Evolutionary conservation across 2,113 vertebrate genomes (phyloP), one percentile per base, ranked within the genome.

Genomic region (Albula goreensis): DNA sequence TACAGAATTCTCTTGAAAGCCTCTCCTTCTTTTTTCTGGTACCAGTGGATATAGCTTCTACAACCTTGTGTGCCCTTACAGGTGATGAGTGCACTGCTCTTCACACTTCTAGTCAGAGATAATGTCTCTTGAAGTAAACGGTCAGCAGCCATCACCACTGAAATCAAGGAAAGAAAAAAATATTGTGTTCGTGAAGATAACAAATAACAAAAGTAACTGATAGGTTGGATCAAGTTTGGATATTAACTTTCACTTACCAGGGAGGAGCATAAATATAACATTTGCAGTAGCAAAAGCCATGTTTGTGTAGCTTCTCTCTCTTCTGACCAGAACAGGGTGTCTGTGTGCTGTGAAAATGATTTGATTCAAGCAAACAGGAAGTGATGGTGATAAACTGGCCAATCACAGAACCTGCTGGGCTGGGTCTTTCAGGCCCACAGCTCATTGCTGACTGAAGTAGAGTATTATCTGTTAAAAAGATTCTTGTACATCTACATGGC

Each of bases 21-120:
- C 85, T 70, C 60, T 13, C 86, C 80, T 0, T 87, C 82, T 86
- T 60, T 91, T 53, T 88, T 63, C 82, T 91, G 90, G 80, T 91
- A 91, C 90, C 90, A 91, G 8, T 81, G 86, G 77, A 91, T 13
- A 10, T 74, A 25, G 2, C 22, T 8, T 2, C 70, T 48, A 79
- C 86, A 82, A 7, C 4, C 8, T 13, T 8, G 19, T n/a, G 0
- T 41, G 0, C 4, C 60, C 83, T 80, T 77, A 52, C 88, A 89
- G 79, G 41, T 74, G 22, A 89, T 60, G 51, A 25, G 52, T 0
- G 81, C 81, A 11, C 10, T 87, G 82, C 87, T 79, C 0, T 9
- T 13, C 9, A 11, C 4, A 49, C 2, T 66, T 19, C 60, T 87
- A 41, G 56, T 60, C 82, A 49, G 2, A 17, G 60, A 87, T 17